Conservation (phyloP, 2,888 invertebrate species). For the Villa cingulata region DNA sequence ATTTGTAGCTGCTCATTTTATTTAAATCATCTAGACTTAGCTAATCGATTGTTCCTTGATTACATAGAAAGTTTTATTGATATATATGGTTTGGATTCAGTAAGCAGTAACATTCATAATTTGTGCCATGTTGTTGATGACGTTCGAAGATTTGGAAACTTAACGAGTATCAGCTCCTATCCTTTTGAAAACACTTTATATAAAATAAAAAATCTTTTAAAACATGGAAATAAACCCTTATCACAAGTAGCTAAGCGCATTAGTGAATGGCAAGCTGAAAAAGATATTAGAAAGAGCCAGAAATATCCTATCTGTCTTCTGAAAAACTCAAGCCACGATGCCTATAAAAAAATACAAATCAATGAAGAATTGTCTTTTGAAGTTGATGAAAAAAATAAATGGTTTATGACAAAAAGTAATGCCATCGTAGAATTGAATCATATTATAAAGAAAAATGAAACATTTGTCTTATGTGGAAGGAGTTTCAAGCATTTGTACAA, state of each 20-base stretch:
- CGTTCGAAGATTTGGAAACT: constrained; percentile 9
- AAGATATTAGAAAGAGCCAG: no score
- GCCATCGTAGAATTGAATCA: no score
- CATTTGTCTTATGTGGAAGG: no score
- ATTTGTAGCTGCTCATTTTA: neutral
- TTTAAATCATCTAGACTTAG: constrained; percentile 8
- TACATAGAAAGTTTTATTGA: constrained; percentile 12
- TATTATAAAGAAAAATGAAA: no score
- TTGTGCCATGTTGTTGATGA: constrained; percentile 13
- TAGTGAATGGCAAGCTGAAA: no score
- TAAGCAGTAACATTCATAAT: constrained; percentile 16
- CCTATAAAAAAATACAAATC: no score
- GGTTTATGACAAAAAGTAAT: no score
- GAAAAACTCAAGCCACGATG: no score
- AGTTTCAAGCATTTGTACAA: no score
- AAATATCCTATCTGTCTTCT: no score
- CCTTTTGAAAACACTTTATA: neutral
- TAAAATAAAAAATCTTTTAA: constrained; percentile 1
- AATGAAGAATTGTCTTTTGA: no score
- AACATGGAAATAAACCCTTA: constrained; percentile 14
- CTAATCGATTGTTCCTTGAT: constrained; percentile 11
- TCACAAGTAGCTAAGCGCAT: constrained; percentile 11
- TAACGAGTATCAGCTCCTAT: constrained; percentile 11
- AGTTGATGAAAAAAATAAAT: no score
- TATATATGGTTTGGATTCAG: constrained; percentile 13